Conservation (phyloP, 1,140 invertebrate genomes). For the Leucophenga varia region DNA sequence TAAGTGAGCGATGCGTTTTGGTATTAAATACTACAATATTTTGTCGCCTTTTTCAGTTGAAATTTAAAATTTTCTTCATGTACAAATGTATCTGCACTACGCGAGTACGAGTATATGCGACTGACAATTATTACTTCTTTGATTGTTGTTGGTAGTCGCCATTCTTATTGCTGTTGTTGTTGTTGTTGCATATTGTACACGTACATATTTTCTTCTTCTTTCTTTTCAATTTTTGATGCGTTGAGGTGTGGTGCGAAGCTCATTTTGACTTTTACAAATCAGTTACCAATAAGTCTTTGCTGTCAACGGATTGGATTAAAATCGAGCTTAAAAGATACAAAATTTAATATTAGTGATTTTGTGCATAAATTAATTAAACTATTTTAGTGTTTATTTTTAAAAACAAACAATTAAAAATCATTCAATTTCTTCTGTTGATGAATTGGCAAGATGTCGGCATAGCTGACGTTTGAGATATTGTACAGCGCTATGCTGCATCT, state of each 20-base stretch:
- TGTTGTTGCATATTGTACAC: too few species aligned
- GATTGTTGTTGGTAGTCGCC: conserved; percentile 33
- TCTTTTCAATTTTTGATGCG: conserved; percentile 5
- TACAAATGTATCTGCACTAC: too few species aligned
- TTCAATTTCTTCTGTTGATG: conserved; percentile 29
- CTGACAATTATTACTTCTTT: conserved; percentile 52
- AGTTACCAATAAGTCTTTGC: conserved; percentile 55
- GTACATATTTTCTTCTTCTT: too few species aligned
- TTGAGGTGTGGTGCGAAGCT: conserved; percentile 55
- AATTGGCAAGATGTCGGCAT: conserved; percentile 57
- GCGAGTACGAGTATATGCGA: conserved; percentile 12
- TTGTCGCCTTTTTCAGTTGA: too few species aligned
- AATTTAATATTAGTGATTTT: conserved; percentile 1
- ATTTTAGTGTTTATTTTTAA: background rate
- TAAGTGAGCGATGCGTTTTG: conserved; percentile 4
- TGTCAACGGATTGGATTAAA: conserved; percentile 43
- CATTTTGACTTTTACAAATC: conserved; percentile 39
- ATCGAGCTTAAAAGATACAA: conserved; percentile 23
- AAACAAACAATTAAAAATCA: background rate
- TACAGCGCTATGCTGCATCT: conserved; percentile 54
- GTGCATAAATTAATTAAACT: background rate
- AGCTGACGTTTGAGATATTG: conserved; percentile 45
- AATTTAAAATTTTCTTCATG: too few species aligned
- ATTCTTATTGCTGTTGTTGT: conserved; percentile 11
- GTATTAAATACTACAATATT: too few species aligned